Evolutionary conservation across 2,113 vertebrate species (phyloP).

Genomic region (Cichladusa arquata): DNA sequence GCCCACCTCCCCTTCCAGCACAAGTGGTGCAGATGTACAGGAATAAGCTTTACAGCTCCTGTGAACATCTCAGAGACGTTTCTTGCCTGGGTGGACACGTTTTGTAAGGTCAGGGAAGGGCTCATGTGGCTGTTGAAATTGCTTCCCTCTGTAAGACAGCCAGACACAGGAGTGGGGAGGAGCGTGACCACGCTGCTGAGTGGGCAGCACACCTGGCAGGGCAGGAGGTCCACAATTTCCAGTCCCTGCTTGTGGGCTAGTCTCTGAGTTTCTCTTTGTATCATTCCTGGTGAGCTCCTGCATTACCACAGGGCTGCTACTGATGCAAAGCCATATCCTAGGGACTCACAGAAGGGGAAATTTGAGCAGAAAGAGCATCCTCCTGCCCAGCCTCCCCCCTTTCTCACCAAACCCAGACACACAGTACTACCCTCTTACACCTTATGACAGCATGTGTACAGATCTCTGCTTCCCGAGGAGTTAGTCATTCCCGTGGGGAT

Average conservation of each 20-base stretch:
- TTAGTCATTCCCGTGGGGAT: neutral
- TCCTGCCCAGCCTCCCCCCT: neutral
- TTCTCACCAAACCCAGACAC: neutral
- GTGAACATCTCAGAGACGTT: neutral
- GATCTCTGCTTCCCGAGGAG: neutral
- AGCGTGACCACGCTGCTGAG: fast-evolving
- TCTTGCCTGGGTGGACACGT: neutral
- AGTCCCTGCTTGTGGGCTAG: neutral
- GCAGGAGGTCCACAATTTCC: neutral
- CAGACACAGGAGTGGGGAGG: neutral
- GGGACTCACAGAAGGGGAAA: neutral
- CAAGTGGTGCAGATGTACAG: fast-evolving
- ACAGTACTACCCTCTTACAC: no score
- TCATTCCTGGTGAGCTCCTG: neutral
- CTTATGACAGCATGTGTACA: neutral
- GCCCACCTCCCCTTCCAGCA: neutral
- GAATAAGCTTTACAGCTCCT: neutral
- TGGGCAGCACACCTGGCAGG: fast-evolving
- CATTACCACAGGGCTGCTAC: neutral
- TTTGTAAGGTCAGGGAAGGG: neutral
- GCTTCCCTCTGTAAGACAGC: neutral
- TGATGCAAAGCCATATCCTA: fast-evolving
- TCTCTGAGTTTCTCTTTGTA: neutral
- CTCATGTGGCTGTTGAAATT: neutral
- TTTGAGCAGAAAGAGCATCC: neutral